phyloP scores from a whole-genome alignment of 2,797 vertebrate genomes.

The Oreochromis mossambicus region DNA sequence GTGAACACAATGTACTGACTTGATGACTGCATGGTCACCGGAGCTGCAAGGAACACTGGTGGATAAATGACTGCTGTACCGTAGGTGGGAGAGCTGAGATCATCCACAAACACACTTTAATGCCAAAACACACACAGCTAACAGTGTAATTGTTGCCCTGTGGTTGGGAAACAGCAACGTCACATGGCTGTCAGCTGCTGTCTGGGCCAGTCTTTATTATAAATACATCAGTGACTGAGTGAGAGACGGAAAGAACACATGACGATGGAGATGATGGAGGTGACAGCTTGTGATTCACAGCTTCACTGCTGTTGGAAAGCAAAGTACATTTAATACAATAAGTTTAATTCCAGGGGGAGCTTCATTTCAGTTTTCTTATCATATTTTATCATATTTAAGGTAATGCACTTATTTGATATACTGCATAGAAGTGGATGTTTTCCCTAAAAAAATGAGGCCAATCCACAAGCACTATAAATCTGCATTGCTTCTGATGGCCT shows the following conservation, averaged over 20 bases:
- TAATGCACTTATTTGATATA: neutral
- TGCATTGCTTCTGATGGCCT: neutral
- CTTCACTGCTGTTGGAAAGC: neutral
- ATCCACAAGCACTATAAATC: neutral
- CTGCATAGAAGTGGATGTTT: neutral
- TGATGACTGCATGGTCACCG: constrained; percentile 36
- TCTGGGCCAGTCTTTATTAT: neutral
- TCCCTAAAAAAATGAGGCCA: neutral
- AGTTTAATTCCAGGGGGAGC: neutral
- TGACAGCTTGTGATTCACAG: constrained; percentile 37
- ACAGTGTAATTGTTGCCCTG: neutral
- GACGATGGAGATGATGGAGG: neutral
- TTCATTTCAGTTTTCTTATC: neutral
- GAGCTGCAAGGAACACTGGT: constrained; percentile 11
- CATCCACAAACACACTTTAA: neutral
- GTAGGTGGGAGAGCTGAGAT: constrained; percentile 29
- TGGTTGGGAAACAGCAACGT: constrained; percentile 24
- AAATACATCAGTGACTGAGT: constrained; percentile 13
- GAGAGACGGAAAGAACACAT: constrained; percentile 37
- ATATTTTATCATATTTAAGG: neutral
- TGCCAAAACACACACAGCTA: neutral
- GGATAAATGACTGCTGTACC: constrained; percentile 7
- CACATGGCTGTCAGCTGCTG: constrained; percentile 50
- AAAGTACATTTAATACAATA: neutral
- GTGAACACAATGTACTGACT: neutral